Percentiles rank a stretch among this genome's conserved stretches.
Evolutionary conservation across 2,113 vertebrate genomes (phyloP).

Genomic region (Etheostoma cragini): DNA sequence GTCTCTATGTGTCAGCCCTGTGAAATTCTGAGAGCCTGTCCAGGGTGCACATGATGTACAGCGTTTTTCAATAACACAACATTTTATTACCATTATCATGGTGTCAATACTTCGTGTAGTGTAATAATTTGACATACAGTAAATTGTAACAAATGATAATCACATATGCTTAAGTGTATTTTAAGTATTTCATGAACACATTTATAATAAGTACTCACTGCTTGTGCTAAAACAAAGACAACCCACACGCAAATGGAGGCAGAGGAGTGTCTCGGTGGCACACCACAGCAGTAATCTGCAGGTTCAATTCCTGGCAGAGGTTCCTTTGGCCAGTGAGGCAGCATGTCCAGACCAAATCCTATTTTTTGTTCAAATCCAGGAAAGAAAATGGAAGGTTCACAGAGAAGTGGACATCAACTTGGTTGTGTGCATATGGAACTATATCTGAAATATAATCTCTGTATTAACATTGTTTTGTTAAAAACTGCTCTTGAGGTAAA

Average conservation of each 20-base stretch:
- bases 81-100: neutral
- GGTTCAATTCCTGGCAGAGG: constrained; percentile 6
- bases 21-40: too few relatives aligned
- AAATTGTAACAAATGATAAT: neutral
- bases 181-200: neutral
- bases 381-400: neutral
- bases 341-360: neutral
- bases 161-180: neutral
- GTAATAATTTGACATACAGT: neutral
- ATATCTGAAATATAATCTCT: neutral
- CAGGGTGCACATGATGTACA: neutral
- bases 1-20: too few relatives aligned
- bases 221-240: neutral
- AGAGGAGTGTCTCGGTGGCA: constrained; percentile 27
- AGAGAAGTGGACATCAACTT: neutral
- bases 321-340: neutral
- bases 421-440: neutral
- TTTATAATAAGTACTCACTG: neutral
- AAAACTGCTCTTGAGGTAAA: neutral
- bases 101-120: neutral
- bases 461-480: neutral
- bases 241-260: neutral
- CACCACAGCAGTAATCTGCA: constrained; percentile 7
- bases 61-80: neutral
- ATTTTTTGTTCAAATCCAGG: neutral